A percentile compares a stretch with the other conserved stretches of the same genome.
phyloP scores from a whole-genome alignment of 2,888 invertebrate genomes.

The Hirtodrosophila confusa region DNA sequence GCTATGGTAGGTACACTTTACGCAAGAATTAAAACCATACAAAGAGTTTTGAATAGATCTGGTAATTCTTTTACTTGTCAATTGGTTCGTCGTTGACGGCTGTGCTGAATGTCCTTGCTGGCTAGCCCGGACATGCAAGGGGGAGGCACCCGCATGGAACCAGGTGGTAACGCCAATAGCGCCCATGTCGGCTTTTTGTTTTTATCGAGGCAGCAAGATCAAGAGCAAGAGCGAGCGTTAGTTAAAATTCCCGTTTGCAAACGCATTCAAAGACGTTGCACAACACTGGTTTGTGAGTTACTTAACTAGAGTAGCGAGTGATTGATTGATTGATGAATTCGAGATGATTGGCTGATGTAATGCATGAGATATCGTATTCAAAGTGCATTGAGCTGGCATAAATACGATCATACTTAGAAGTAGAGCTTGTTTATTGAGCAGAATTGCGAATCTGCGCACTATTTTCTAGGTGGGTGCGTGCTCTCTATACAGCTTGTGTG shows the following conservation, averaged over 20 bases:
- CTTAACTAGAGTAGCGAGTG: slow-evolving; percentile 28
- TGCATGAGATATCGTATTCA: slow-evolving; percentile 2
- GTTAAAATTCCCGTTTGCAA: slow-evolving; percentile 39
- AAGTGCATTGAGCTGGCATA: slow-evolving; percentile 28
- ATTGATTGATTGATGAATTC: slow-evolving; percentile 7
- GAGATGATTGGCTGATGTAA: background rate
- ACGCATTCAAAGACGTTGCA: slow-evolving; percentile 27
- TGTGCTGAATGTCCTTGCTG: slow-evolving; percentile 58
- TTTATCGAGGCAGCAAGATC: slow-evolving; percentile 12
- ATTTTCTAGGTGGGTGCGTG: slow-evolving; percentile 27
- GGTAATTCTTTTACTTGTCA: slow-evolving; percentile 57
- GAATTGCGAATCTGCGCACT: slow-evolving; percentile 18
- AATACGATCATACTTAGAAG: slow-evolving; percentile 16
- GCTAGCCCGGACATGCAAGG: slow-evolving; percentile 50
- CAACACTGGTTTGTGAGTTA: slow-evolving; percentile 38
- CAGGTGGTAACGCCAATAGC: slow-evolving; percentile 84
- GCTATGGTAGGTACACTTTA: slow-evolving; percentile 62
- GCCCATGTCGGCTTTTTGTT: slow-evolving; percentile 81
- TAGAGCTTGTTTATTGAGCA: slow-evolving; percentile 8
- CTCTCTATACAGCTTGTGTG: slow-evolving; percentile 48
- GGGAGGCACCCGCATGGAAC: slow-evolving; percentile 84
- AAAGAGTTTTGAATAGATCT: slow-evolving; percentile 25
- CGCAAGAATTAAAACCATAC: slow-evolving; percentile 40
- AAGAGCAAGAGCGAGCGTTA: slow-evolving; percentile 40
- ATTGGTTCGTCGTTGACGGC: slow-evolving; percentile 39